Conservation (phyloP, 2,113 vertebrate species). For the Numida meleagris region DNA sequence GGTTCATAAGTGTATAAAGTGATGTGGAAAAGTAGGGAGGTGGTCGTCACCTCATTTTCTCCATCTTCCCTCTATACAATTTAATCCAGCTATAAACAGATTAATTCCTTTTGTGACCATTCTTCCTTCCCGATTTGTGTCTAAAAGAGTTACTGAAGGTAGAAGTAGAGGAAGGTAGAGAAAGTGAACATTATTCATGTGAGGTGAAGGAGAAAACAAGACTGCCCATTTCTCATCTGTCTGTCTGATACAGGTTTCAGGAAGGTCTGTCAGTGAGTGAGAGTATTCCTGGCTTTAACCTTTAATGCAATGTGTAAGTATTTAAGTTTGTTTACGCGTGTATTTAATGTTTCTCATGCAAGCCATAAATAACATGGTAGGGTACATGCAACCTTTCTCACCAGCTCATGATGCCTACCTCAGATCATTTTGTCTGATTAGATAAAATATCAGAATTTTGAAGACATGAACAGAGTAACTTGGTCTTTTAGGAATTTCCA, state of each 20-base stretch:
- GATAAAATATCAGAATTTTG: neutral
- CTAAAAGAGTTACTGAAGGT: neutral
- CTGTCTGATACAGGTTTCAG: neutral
- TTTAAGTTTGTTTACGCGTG: neutral
- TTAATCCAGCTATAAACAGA: neutral
- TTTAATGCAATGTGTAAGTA: neutral
- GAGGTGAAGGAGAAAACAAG: neutral
- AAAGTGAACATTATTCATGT: neutral
- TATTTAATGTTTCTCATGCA: neutral
- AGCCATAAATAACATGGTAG: accelerated
- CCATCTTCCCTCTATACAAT: neutral
- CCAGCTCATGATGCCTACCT: neutral
- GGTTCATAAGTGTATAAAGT: neutral
- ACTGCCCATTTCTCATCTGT: accelerated
- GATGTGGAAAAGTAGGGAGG: neutral
- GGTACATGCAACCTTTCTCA: neutral
- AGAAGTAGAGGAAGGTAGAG: neutral
- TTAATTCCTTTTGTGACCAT: neutral
- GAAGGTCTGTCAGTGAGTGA: neutral
- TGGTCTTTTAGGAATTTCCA: neutral
- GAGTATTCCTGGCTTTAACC: neutral
- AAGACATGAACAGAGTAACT: neutral
- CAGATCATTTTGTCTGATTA: neutral
- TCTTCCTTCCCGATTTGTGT: neutral
- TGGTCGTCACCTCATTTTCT: neutral